Conservation (phyloP, 1,140 invertebrate genomes). For the Achroia grisella region DNA sequence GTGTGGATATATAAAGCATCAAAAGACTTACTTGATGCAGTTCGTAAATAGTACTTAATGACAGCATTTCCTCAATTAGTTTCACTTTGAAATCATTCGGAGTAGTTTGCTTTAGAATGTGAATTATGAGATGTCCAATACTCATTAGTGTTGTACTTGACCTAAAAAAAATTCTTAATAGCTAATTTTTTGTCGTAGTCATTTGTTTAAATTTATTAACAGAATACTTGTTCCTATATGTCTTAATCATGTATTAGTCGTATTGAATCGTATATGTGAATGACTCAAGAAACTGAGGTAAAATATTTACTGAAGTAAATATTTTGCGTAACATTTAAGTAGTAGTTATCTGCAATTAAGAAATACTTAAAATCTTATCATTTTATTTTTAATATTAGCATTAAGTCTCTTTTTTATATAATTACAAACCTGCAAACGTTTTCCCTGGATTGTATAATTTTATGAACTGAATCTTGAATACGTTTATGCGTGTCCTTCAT, state of each 20-base stretch:
- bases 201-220: too few species aligned
- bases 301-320: too few species aligned
- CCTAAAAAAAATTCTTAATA: conserved; percentile 23
- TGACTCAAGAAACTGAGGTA: too few species aligned
- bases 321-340: too few species aligned
- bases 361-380: background rate
- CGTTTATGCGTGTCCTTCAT: conserved; percentile 82
- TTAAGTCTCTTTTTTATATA: background rate
- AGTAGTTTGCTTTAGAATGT: conserved; percentile 35
- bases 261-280: too few species aligned
- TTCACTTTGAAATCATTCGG: conserved; percentile 39
- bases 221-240: too few species aligned
- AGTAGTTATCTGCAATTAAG: too few species aligned
- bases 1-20: too few species aligned
- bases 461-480: conserved; percentile 69
- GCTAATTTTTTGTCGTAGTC: too few species aligned
- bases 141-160: conserved; percentile 34
- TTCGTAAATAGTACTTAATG: conserved; percentile 42
- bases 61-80: conserved; percentile 55
- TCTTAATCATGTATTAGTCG: too few species aligned
- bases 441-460: conserved; percentile 50
- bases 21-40: conserved; percentile 40
- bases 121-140: conserved; percentile 36
- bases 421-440: conserved; percentile 34
- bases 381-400: background rate